Percentiles rank a stretch among this genome's conserved stretches.
phyloP scores from a whole-genome alignment of 2,113 vertebrate species.

The Cryptomyrus ogoouensis region DNA sequence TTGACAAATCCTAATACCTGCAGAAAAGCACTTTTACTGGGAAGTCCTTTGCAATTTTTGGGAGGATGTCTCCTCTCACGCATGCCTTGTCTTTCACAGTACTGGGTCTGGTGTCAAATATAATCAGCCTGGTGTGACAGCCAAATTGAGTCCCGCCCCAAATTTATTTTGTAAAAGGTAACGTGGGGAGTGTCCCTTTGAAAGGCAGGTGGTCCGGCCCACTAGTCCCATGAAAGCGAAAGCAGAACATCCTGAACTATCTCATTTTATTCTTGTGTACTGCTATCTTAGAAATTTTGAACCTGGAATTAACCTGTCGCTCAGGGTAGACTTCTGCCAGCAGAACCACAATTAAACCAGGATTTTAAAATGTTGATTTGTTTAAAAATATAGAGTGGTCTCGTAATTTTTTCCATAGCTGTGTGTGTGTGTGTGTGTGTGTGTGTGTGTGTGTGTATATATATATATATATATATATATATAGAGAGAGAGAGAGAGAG shows the following conservation, averaged over 20 bases:
- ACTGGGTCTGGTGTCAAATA: neutral
- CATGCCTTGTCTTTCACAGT: neutral
- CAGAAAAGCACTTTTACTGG: neutral
- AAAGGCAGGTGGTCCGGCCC: neutral
- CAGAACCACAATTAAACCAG: no score
- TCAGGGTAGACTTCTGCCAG: no score
- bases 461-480: no score
- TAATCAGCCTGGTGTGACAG: neutral
- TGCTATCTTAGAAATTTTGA: neutral
- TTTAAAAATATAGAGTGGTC: no score
- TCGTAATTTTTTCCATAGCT: no score
- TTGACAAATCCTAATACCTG: slow-evolving; percentile 24
- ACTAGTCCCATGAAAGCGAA: neutral
- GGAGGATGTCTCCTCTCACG: neutral
- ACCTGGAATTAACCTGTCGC: no score
- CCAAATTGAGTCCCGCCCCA: neutral
- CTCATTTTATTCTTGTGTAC: neutral
- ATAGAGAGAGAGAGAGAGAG: neutral
- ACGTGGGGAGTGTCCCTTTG: neutral
- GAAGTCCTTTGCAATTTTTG: neutral
- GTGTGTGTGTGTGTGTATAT: no score
- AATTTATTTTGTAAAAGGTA: neutral
- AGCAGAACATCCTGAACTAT: neutral
- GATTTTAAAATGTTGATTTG: no score
- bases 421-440: no score